A percentile compares a stretch with the other conserved stretches of the same genome.
Conservation (phyloP, 1,140 invertebrate species). For the Physella acuta region DNA sequence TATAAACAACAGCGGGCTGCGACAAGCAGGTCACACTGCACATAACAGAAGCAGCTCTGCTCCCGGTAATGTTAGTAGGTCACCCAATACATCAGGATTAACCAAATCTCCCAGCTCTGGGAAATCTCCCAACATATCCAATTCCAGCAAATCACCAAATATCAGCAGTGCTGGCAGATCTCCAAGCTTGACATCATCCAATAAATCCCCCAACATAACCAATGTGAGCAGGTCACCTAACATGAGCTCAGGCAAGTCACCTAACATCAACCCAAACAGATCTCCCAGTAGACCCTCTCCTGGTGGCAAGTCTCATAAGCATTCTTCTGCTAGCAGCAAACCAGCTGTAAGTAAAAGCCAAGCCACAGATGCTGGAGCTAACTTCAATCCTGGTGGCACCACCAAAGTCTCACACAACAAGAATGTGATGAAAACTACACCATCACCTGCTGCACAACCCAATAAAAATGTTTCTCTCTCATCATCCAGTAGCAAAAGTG, state of each 20-base stretch:
- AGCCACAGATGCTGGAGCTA: not conserved
- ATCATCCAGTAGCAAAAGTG: not conserved
- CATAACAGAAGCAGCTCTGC: not conserved
- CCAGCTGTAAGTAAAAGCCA: not conserved
- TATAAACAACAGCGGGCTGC: conserved; percentile 14
- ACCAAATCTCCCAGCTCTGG: conserved; percentile 24
- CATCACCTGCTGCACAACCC: not conserved
- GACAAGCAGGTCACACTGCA: not conserved
- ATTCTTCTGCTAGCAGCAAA: not conserved
- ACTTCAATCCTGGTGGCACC: not conserved
- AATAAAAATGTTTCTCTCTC: not conserved
- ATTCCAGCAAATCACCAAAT: conserved; percentile 11
- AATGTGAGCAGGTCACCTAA: not conserved
- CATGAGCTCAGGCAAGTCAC: conserved; percentile 16
- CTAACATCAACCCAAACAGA: conserved; percentile 6
- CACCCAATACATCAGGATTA: conserved; percentile 8
- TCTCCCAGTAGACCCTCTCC: conserved; percentile 1
- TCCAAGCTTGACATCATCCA: conserved; percentile 4
- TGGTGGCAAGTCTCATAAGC: conserved; percentile 6
- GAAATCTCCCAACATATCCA: conserved; percentile 16
- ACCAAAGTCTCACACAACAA: not conserved
- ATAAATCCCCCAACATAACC: conserved; percentile 21
- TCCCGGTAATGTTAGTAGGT: conserved; percentile 5
- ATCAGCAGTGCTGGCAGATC: conserved; percentile 16
- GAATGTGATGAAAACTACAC: not conserved